A percentile compares a stretch with the other conserved stretches of the same genome.
These are phyloP conservation scores for Pemphredon lugubris DNA, from an alignment of 2,888 invertebrate species.

Conservation along the genomic window DNA sequence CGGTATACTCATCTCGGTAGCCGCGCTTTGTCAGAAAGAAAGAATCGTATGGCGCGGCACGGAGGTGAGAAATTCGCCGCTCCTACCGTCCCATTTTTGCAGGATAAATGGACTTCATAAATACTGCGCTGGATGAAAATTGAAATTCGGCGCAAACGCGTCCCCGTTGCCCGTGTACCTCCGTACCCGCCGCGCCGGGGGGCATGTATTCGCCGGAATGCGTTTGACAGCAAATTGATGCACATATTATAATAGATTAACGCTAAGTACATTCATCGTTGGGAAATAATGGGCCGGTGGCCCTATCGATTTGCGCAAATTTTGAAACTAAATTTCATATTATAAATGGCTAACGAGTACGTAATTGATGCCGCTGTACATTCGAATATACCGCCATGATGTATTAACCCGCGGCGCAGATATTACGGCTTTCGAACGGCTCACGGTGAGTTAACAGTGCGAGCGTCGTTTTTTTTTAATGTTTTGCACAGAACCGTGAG, in stretches of 20 bases:
- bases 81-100: conserved; percentile 53
- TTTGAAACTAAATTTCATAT: conserved; percentile 20
- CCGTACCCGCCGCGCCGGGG: background rate
- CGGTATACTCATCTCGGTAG: background rate
- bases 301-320: conserved; percentile 25
- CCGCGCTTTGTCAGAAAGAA: background rate
- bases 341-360: conserved; percentile 6
- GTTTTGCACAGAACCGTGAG: background rate
- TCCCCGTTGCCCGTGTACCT: conserved; percentile 7
- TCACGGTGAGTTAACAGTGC: background rate
- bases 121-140: conserved; percentile 38
- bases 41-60: background rate
- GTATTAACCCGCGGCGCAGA: background rate
- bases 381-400: background rate
- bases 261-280: conserved; percentile 59
- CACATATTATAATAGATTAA: conserved; percentile 67
- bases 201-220: conserved; percentile 38
- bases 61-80: conserved; percentile 22
- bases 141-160: conserved; percentile 32
- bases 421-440: background rate
- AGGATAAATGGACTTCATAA: conserved; percentile 53
- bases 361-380: conserved; percentile 20
- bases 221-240: conserved; percentile 69
- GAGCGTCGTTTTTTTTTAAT: conserved; percentile 11
- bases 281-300: conserved; percentile 49